Evolutionary conservation across 1,140 invertebrate species (phyloP).

Genomic region (Matsumurasca onukii): DNA sequence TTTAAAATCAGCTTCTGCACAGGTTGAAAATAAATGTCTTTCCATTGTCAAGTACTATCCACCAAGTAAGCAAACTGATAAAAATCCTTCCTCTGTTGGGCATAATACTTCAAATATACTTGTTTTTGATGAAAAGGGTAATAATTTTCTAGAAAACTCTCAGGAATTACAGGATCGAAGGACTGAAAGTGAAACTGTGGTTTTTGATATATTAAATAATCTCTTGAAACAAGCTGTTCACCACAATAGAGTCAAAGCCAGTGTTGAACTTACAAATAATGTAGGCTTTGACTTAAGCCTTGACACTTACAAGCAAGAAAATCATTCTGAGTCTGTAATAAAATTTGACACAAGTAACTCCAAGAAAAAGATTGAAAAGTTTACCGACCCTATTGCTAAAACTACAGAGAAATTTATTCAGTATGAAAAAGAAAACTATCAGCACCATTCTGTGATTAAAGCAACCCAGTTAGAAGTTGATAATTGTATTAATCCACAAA

Average conservation of each 20-base stretch:
- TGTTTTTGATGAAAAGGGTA: constrained; percentile 8
- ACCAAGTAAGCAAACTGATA: background rate
- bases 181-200: no score
- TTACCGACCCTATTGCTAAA: background rate
- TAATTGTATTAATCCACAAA: background rate
- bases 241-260: no score
- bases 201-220: no score
- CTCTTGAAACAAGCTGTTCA: no score
- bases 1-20: background rate
- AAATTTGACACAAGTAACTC: background rate
- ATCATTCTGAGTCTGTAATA: background rate
- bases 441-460: constrained; percentile 3
- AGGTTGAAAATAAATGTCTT: constrained; percentile 5
- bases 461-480: background rate
- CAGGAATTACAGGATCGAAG: background rate
- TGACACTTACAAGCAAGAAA: no score
- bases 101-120: background rate
- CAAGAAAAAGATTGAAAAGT: background rate
- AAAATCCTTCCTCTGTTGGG: background rate
- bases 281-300: no score
- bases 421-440: constrained; percentile 6
- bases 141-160: background rate
- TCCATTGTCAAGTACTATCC: background rate
- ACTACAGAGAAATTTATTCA: constrained; percentile 13
- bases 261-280: no score